phyloP scores from a whole-genome alignment of 1,140 invertebrate genomes.

The Bombus superbus region DNA sequence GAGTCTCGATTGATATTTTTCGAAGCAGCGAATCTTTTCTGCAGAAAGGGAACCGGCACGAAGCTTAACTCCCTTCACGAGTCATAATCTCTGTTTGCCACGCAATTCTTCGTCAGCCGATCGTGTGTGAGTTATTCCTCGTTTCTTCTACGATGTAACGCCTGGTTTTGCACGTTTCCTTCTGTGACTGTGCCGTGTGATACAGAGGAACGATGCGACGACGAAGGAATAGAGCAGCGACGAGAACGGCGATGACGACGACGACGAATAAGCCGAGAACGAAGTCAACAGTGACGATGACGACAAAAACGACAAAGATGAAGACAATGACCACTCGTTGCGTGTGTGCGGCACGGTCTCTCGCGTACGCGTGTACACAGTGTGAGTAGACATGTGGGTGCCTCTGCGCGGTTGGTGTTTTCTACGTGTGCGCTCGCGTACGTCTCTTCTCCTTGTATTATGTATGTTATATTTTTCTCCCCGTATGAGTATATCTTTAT shows the following conservation, averaged over 20 bases:
- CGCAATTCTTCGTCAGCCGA: background rate
- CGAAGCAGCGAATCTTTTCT: background rate
- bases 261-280: background rate
- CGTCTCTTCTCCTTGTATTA: background rate
- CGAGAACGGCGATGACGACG: background rate
- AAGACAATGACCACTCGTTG: conserved; percentile 44
- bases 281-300: background rate
- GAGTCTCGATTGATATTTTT: background rate
- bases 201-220: background rate
- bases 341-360: conserved; percentile 56
- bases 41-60: background rate
- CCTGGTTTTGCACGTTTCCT: conserved; percentile 3
- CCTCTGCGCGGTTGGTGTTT: conserved; percentile 30
- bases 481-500: background rate
- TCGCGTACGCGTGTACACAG: conserved; percentile 63
- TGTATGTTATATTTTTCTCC: conserved; percentile 15
- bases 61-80: background rate
- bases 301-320: conserved; percentile 7
- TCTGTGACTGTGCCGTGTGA: conserved; percentile 15
- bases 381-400: conserved; percentile 61
- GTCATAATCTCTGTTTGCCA: background rate
- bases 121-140: background rate
- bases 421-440: conserved; percentile 16
- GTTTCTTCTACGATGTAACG: background rate
- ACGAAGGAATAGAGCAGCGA: background rate